Percentiles rank a stretch among this genome's conserved stretches.
These are phyloP conservation scores for Syngnathus rostellatus DNA, from an alignment of 2,797 vertebrate genomes.

Conservation along the genomic window DNA sequence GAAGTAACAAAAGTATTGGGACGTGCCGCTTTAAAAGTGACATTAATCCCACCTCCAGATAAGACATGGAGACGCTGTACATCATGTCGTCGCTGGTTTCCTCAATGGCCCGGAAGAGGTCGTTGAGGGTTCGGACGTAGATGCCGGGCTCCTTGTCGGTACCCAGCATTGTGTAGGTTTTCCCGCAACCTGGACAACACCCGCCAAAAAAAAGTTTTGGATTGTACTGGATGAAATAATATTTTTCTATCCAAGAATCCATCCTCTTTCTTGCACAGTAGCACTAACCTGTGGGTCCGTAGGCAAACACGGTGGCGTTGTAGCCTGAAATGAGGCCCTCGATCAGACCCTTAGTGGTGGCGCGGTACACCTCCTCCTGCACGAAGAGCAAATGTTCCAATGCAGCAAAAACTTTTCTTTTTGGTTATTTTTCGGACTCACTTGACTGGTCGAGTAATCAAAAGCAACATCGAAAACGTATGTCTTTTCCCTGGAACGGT, in stretches of 20 bases:
- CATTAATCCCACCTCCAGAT: conserved; percentile 74
- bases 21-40: neutral
- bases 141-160: conserved; percentile 85
- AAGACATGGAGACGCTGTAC: conserved; percentile 88
- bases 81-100: conserved; percentile 82
- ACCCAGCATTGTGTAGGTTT: conserved; percentile 94
- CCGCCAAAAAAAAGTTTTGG: neutral
- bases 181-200: conserved; percentile 77
- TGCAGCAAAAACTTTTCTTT: neutral
- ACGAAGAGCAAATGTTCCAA: neutral
- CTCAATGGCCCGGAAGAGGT: conserved; percentile 85
- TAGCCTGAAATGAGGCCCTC: conserved; percentile 85
- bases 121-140: conserved; percentile 80
- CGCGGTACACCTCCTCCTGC: conserved; percentile 85
- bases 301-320: conserved; percentile 88
- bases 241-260: no score
- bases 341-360: conserved; percentile 82
- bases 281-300: conserved; percentile 83
- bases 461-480: conserved; percentile 87
- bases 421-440: conserved; percentile 12
- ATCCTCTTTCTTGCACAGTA: neutral
- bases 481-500: conserved; percentile 84
- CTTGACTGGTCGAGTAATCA: conserved; percentile 82
- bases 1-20: neutral
- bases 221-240: no score